Evolutionary conservation across 2,113 vertebrate genomes (phyloP).

Genomic region (Anser cygnoides): DNA sequence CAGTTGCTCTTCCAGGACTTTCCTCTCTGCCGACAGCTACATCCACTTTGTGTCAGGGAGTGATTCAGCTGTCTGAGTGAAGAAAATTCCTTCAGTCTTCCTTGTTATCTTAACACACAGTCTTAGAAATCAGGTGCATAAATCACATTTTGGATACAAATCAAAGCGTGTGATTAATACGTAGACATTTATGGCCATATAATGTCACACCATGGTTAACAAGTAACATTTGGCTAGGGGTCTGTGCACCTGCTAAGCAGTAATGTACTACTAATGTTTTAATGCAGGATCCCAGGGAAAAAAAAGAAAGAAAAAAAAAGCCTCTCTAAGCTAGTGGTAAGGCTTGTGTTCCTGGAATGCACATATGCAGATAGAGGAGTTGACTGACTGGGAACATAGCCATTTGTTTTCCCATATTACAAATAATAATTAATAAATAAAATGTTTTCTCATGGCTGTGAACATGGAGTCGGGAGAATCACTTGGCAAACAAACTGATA

Average conservation of each 20-base stretch:
- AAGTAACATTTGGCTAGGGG: slow-evolving; percentile 51
- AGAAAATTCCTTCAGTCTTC: background rate
- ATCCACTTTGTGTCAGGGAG: background rate
- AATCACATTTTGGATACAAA: slow-evolving; percentile 50
- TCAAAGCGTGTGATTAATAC: slow-evolving; percentile 64
- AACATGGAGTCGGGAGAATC: slow-evolving; percentile 16
- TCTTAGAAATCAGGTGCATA: slow-evolving; percentile 13
- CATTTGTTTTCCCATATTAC: slow-evolving; percentile 57
- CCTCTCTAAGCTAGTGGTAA: slow-evolving; percentile 27
- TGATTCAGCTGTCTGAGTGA: background rate
- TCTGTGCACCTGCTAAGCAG: slow-evolving; percentile 53
- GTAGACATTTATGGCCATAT: slow-evolving; percentile 41
- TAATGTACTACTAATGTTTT: slow-evolving; percentile 53
- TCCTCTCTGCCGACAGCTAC: background rate
- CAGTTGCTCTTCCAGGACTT: background rate
- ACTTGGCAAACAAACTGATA: slow-evolving; percentile 36
- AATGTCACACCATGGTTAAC: slow-evolving; percentile 19
- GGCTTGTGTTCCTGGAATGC: slow-evolving; percentile 5
- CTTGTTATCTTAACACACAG: background rate
- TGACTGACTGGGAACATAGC: slow-evolving; percentile 45
- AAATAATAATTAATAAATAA: slow-evolving; percentile 72
- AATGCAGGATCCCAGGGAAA: slow-evolving; percentile 26
- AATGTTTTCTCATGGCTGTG: slow-evolving; percentile 35
- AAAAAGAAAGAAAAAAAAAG: background rate
- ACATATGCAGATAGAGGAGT: background rate